These are phyloP conservation scores for Samia ricini DNA, from an alignment of 1,140 invertebrate species.

Conservation along the genomic window DNA sequence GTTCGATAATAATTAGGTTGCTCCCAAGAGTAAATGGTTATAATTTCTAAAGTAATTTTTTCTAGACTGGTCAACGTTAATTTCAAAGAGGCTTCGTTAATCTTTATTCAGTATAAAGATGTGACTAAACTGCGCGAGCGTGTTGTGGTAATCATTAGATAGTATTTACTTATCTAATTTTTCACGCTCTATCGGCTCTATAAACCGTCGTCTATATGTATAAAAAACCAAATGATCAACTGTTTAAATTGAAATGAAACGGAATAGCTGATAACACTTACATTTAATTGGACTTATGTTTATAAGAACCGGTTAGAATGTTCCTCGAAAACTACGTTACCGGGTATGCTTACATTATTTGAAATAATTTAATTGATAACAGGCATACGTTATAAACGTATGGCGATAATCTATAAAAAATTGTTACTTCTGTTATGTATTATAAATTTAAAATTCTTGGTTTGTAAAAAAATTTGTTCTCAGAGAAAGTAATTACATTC, in stretches of 20 bases:
- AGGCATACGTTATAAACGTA: conserved; percentile 22
- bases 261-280: conserved; percentile 47
- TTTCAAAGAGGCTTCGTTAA: no score
- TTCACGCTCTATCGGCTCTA: not conserved
- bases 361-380: conserved; percentile 41
- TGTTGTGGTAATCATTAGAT: not conserved
- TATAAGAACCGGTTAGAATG: conserved; percentile 30
- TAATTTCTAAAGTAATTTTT: no score
- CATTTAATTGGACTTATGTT: conserved; percentile 36
- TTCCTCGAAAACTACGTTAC: conserved; percentile 29
- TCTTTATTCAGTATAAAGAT: no score
- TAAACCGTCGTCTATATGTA: not conserved
- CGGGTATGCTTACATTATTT: conserved; percentile 45
- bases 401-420: conserved; percentile 17
- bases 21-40: no score
- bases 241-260: conserved; percentile 52
- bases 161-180: not conserved
- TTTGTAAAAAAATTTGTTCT: conserved; percentile 37
- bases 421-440: conserved; percentile 6
- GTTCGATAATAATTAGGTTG: no score
- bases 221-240: conserved; percentile 34
- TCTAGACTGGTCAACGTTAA: no score
- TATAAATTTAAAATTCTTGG: conserved; percentile 41
- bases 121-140: not conserved
- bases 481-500: conserved; percentile 38